phyloP scores from a whole-genome alignment of 2,113 vertebrate species.

The Puntigrus tetrazona region DNA sequence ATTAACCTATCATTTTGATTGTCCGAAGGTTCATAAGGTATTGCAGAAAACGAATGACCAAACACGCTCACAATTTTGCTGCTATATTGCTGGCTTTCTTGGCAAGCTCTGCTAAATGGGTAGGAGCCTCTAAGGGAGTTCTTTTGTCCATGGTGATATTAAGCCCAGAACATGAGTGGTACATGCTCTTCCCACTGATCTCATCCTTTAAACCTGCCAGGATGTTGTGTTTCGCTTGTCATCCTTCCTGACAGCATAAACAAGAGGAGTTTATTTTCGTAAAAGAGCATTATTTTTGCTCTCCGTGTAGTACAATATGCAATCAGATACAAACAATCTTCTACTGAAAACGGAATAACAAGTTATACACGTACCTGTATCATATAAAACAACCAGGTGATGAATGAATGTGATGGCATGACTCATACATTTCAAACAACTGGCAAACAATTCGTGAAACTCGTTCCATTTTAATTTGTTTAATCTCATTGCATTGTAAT shows the following conservation, averaged over 20 bases:
- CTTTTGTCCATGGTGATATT: constrained; percentile 32
- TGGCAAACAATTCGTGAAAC: background rate
- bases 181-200: constrained; percentile 26
- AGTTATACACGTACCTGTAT: background rate
- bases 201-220: constrained; percentile 26
- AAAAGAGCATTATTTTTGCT: constrained; percentile 23
- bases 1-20: background rate
- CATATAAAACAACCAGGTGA: background rate
- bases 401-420: background rate
- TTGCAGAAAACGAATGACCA: background rate
- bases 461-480: background rate
- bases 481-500: no score
- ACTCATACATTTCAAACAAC: background rate
- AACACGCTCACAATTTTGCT: background rate
- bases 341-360: background rate
- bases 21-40: background rate
- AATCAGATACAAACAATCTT: background rate
- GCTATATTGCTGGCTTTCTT: background rate
- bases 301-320: constrained; percentile 18
- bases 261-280: constrained; percentile 15
- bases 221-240: constrained; percentile 14
- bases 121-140: constrained; percentile 1
- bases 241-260: constrained; percentile 14
- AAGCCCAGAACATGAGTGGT: constrained; percentile 30
- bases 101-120: background rate